phyloP scores from a whole-genome alignment of 2,888 invertebrate species.

The Dysmachus trigonus region DNA sequence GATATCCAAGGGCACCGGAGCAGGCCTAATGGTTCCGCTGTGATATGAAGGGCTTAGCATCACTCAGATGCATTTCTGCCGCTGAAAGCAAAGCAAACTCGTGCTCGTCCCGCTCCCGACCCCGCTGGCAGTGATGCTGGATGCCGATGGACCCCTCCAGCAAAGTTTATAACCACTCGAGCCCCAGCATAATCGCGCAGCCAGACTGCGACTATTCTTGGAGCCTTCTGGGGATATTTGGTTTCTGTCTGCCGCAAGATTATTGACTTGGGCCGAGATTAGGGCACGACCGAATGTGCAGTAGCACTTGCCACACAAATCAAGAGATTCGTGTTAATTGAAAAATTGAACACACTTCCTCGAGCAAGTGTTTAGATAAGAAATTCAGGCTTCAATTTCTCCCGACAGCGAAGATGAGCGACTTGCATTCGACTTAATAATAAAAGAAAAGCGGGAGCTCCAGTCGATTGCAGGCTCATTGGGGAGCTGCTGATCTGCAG shows the following conservation, averaged over 20 bases:
- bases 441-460: not conserved
- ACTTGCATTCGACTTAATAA: not conserved
- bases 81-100: not conserved
- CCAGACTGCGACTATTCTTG: constrained; percentile 2
- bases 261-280: constrained; percentile 17
- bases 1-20: not conserved
- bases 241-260: constrained; percentile 1
- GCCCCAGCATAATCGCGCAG: not conserved
- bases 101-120: not conserved
- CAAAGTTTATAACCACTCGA: not conserved
- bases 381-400: not conserved
- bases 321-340: constrained; percentile 28
- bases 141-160: not conserved
- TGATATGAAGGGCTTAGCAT: not conserved
- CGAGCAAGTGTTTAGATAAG: constrained; percentile 13
- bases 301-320: not conserved
- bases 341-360: constrained; percentile 10
- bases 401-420: not conserved
- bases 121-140: not conserved
- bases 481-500: not conserved
- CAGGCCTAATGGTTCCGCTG: not conserved
- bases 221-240: constrained; percentile 1
- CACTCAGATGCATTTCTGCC: not conserved
- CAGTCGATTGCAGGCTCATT: not conserved
- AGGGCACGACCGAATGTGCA: not conserved